phyloP scores from a whole-genome alignment of 1,140 invertebrate species.

The Drosophila truncata region DNA sequence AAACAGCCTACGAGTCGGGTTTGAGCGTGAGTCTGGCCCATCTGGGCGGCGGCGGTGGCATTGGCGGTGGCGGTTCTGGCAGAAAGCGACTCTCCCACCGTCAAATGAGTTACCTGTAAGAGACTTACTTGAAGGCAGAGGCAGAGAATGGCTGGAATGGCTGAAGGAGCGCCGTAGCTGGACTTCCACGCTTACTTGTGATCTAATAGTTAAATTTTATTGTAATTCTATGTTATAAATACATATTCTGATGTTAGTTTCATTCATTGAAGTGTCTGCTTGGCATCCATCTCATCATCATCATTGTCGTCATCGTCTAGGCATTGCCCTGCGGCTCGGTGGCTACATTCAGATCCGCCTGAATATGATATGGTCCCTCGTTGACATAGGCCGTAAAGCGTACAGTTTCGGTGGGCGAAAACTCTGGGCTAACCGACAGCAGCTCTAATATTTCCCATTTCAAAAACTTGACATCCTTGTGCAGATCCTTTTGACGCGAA shows the following conservation, averaged over 20 bases:
- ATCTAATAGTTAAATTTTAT: constrained; percentile 74
- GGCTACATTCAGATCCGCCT: constrained; percentile 89
- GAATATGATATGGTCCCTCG: constrained; percentile 91
- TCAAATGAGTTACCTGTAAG: constrained; percentile 73
- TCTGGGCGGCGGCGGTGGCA: constrained; percentile 38
- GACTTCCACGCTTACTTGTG: constrained; percentile 41
- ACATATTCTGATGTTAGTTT: constrained; percentile 41
- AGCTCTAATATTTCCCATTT: constrained; percentile 91
- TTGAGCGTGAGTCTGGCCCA: constrained; percentile 77
- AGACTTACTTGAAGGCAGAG: constrained; percentile 29
- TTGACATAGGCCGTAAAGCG: constrained; percentile 89
- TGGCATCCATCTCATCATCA: neutral
- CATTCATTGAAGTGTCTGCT: neutral
- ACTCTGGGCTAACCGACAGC: constrained; percentile 88
- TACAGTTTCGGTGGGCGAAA: constrained; percentile 88
- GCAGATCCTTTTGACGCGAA: constrained; percentile 89
- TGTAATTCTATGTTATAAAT: constrained; percentile 50
- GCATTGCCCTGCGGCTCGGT: constrained; percentile 86
- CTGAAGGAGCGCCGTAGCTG: too few relatives aligned
- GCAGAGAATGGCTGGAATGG: neutral
- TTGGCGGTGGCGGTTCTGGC: constrained; percentile 61
- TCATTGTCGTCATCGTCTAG: neutral
- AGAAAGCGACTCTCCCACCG: constrained; percentile 65
- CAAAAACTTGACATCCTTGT: constrained; percentile 90
- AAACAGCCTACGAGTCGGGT: constrained; percentile 78